These are phyloP conservation scores for Drosophila mulleri DNA, from an alignment of 2,888 invertebrate species.

Conservation along the genomic window DNA sequence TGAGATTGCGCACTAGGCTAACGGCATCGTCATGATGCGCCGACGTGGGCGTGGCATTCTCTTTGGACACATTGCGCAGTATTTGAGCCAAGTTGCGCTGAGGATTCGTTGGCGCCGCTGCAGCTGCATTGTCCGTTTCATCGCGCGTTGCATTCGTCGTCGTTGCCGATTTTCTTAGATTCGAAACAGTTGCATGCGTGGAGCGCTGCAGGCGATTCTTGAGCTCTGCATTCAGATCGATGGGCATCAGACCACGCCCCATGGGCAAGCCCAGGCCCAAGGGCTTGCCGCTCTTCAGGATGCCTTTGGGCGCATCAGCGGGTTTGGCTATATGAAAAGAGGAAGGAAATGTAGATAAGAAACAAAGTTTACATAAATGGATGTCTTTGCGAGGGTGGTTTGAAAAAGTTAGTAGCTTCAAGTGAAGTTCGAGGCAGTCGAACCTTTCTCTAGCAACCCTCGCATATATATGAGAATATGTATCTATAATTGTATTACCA, in stretches of 20 bases:
- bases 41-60: conserved; percentile 62
- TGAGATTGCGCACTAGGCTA: conserved; percentile 83
- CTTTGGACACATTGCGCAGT: conserved; percentile 81
- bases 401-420: not conserved
- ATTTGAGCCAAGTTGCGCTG: conserved; percentile 82
- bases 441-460: not conserved
- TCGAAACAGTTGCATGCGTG: conserved; percentile 83
- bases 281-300: conserved; percentile 79
- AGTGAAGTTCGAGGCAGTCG: no score
- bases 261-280: conserved; percentile 72
- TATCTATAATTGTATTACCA: not conserved
- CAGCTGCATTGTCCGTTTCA: conserved; percentile 55
- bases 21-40: conserved; percentile 83
- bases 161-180: conserved; percentile 83
- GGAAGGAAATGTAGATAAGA: not conserved
- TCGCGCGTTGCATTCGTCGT: conserved; percentile 67
- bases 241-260: conserved; percentile 82
- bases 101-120: conserved; percentile 16
- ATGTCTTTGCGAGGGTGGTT: not conserved
- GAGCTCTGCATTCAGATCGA: conserved; percentile 84
- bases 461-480: not conserved
- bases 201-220: conserved; percentile 84
- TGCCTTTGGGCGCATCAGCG: conserved; percentile 74
- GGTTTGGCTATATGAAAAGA: conserved; percentile 39
- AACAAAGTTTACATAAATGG: not conserved